These are phyloP conservation scores for Apis cerana DNA, from an alignment of 1,140 invertebrate species.

Conservation along the genomic window DNA sequence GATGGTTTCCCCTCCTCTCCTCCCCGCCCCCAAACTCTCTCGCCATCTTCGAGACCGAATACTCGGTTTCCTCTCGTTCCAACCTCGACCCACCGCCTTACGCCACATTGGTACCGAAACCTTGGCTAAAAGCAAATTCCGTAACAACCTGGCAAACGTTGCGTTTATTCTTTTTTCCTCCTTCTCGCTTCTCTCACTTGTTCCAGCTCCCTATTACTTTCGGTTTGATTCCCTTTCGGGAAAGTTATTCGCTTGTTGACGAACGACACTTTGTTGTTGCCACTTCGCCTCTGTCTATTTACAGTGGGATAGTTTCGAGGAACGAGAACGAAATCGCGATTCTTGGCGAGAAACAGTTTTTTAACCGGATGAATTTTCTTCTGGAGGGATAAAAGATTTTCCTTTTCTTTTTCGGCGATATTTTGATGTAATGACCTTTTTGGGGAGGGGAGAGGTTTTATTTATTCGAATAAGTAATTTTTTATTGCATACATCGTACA, in stretches of 20 bases:
- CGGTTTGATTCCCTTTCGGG: neutral
- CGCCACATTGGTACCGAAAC: slow-evolving; percentile 1
- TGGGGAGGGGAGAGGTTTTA: too few species aligned
- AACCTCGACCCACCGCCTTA: slow-evolving; percentile 25
- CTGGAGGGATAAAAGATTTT: too few species aligned
- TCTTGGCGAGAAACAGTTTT: too few species aligned
- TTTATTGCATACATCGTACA: too few species aligned
- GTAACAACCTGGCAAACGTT: slow-evolving; percentile 18
- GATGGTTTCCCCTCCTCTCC: slow-evolving; percentile 17
- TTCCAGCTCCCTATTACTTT: neutral
- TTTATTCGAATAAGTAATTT: too few species aligned
- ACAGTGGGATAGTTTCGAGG: neutral
- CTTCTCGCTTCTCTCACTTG: too few species aligned
- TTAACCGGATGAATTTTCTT: too few species aligned
- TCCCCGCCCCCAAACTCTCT: neutral
- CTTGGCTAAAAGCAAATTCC: slow-evolving; percentile 43
- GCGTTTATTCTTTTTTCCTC: neutral
- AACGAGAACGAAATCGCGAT: too few species aligned
- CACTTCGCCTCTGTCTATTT: neutral
- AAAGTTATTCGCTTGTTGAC: neutral
- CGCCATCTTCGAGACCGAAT: slow-evolving; percentile 14
- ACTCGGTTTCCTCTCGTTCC: slow-evolving; percentile 38
- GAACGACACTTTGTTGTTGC: neutral
- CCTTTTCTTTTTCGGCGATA: too few species aligned
- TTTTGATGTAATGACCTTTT: too few species aligned